These are phyloP conservation scores for Schizopygopsis malacanthus DNA, from an alignment of 2,797 vertebrate genomes.

Conservation along the genomic window DNA sequence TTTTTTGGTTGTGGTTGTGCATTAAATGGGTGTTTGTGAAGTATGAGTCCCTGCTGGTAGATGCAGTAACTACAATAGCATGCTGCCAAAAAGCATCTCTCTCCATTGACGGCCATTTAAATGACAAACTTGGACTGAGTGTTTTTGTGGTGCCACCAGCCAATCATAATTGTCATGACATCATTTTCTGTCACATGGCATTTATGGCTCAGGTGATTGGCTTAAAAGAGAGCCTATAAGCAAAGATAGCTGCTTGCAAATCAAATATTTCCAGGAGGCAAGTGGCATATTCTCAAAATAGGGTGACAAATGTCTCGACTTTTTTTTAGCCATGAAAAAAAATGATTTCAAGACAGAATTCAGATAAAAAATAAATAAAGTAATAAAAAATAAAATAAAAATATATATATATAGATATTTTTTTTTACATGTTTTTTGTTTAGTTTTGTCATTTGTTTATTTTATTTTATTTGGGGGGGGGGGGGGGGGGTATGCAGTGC, in stretches of 20 bases:
- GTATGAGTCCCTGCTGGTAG: neutral
- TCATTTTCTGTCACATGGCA: neutral
- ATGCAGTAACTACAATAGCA: neutral
- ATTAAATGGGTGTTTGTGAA: slow-evolving; percentile 10
- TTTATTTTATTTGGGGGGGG: too few species aligned
- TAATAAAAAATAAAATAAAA: too few species aligned
- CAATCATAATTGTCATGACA: neutral
- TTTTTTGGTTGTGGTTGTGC: neutral
- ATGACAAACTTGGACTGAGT: neutral
- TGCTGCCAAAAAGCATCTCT: neutral
- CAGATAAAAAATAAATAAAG: too few species aligned
- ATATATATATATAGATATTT: too few species aligned
- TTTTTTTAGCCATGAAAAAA: neutral
- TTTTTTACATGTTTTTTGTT: neutral
- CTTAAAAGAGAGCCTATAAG: neutral
- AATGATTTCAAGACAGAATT: neutral
- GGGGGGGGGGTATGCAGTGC: too few species aligned
- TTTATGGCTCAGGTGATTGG: neutral
- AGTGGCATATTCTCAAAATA: neutral
- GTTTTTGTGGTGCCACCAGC: neutral
- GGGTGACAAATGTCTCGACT: neutral
- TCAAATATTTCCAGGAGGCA: neutral
- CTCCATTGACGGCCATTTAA: neutral
- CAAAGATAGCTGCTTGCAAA: neutral
- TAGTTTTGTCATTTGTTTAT: too few species aligned